Evolutionary conservation across 2,888 invertebrate species (phyloP), one percentile per base, ranked within the genome.

Genomic region (Dicyrtomina minuta): DNA sequence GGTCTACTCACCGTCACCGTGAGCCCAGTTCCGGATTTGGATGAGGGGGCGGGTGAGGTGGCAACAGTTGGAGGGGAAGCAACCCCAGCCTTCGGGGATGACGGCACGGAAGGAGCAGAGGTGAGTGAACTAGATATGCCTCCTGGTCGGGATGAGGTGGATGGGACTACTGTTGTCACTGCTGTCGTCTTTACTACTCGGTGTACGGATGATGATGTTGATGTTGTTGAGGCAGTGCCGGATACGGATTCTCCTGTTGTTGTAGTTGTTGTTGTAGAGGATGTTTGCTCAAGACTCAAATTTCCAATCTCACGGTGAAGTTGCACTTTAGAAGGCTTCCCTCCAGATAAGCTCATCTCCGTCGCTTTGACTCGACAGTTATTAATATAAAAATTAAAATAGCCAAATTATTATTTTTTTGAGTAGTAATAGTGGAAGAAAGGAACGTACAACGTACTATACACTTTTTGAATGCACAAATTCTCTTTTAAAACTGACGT

Each of bases 321-420:
- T 51, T 64, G 64, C 51, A 65, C 64, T 53, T 65, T 51, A 53
- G 64, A 65, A 53, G 64, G 55, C 53, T 27, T 49, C 64, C 51
- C 64, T 33, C 53, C 49, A 55, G 64, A 53, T 65, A 65, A 65
- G 64, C 64, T 65, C 64, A 65, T 62, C 64, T 53, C 64, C 33
- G 60, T 60, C 41, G 44, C 24, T 59, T 39, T 20, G 43, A 62
- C 62, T 22, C 24, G 55, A 27, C 26, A 10, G 2, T 27, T n/a
- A 17, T 5, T 17, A 39, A 5, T 12, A 58, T 17, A 46, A 22
- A 17, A 2, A 22, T 51, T 20, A 17, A 51, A 20, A 10, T 51
- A 51, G 12, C 10, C 12, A 2, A 10, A 51, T 51, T 51, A 20
- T 51, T 51, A 51, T 51, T 12, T 51, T 51, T 46, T 15, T 8